phyloP scores from a whole-genome alignment of 2,888 invertebrate genomes.

The Tillus elongatus region DNA sequence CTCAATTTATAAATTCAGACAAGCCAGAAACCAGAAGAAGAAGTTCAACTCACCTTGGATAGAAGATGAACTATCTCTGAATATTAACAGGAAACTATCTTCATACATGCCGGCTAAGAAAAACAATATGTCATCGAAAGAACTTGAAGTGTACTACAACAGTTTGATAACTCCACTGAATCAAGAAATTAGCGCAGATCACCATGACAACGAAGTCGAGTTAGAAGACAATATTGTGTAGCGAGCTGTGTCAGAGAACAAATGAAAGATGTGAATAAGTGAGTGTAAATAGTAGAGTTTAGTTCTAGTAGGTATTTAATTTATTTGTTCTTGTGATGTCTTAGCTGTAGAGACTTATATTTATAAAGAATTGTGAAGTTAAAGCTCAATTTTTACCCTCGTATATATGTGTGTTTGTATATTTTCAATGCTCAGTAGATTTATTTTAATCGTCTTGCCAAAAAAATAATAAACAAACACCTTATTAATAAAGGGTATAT shows the following conservation, averaged over 20 bases:
- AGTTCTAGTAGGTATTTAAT: not conserved
- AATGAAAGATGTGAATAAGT: too few species aligned
- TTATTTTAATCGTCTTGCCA: too few species aligned
- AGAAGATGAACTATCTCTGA: slow-evolving; percentile 28
- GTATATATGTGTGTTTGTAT: too few species aligned
- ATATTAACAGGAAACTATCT: slow-evolving; percentile 31
- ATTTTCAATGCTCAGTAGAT: too few species aligned
- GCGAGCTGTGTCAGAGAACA: too few species aligned
- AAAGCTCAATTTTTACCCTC: not conserved
- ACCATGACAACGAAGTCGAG: slow-evolving; percentile 10
- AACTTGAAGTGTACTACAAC: slow-evolving; percentile 34
- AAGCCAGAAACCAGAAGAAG: slow-evolving; percentile 19
- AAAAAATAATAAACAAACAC: too few species aligned
- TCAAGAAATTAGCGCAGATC: slow-evolving; percentile 20
- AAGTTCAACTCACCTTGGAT: slow-evolving; percentile 29
- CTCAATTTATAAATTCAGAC: slow-evolving; percentile 38
- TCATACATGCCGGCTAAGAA: slow-evolving; percentile 31
- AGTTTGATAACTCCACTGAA: slow-evolving; percentile 25
- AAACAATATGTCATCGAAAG: slow-evolving; percentile 29
- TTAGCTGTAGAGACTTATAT: too few species aligned
- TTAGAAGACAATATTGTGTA: not conserved
- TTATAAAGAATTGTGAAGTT: not conserved
- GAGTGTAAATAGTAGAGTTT: not conserved
- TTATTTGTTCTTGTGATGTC: not conserved
- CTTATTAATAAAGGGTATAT: too few species aligned